These are phyloP conservation scores for Morinoia aosen DNA, from an alignment of 2,888 invertebrate genomes.

Conservation along the genomic window DNA sequence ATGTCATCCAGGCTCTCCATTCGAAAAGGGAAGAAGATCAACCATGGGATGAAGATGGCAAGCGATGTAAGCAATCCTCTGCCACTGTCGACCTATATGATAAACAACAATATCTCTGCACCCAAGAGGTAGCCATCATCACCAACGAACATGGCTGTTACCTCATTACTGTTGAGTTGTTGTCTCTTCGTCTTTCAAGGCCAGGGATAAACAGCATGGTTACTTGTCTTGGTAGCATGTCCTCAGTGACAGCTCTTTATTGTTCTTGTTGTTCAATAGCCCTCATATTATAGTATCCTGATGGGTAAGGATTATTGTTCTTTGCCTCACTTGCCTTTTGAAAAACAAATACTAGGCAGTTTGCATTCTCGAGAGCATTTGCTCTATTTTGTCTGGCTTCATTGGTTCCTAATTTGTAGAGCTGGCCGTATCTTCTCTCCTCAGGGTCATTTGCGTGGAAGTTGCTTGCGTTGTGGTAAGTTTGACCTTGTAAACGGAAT, in stretches of 20 bases:
- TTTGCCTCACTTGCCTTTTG: no score
- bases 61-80: neutral
- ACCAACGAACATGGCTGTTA: neutral
- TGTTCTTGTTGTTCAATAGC: neutral
- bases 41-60: conserved; percentile 29
- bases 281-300: conserved; percentile 32
- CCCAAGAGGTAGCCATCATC: neutral
- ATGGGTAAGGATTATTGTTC: conserved; percentile 30
- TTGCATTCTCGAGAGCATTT: neutral
- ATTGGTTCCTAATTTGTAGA: neutral
- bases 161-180: conserved; percentile 1
- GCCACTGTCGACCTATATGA: neutral
- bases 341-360: neutral
- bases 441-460: neutral
- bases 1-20: neutral
- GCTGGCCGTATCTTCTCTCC: neutral
- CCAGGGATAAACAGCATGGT: neutral
- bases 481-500: conserved; percentile 29
- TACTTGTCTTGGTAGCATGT: neutral
- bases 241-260: neutral
- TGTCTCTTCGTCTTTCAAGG: neutral
- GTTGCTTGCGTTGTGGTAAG: neutral
- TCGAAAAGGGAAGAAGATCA: conserved; percentile 9
- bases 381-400: neutral
- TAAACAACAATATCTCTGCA: neutral